Evolutionary conservation across 2,888 invertebrate genomes (phyloP).

Genomic region (Yponomeuta cagnagella): DNA sequence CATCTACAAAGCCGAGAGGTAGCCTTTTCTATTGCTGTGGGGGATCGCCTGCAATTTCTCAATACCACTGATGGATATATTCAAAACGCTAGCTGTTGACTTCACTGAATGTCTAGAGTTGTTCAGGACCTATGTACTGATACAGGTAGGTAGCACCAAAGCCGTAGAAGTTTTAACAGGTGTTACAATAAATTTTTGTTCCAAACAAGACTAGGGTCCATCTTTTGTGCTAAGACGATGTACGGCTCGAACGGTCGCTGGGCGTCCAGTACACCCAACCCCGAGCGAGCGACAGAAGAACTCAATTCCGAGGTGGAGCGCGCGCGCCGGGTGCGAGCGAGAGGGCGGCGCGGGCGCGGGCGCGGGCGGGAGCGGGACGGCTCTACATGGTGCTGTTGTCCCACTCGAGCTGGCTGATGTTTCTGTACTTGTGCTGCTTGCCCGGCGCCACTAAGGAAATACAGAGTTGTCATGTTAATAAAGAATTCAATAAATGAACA

Average conservation of each 20-base stretch:
- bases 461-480: neutral
- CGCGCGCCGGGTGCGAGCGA: conserved; percentile 24
- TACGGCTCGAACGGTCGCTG: too few relatives aligned
- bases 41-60: too few relatives aligned
- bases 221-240: too few relatives aligned
- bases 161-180: too few relatives aligned
- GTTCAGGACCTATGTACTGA: too few relatives aligned
- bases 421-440: conserved; percentile 79
- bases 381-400: conserved; percentile 86
- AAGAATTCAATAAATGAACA: neutral
- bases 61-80: too few relatives aligned
- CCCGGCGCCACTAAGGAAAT: conserved; percentile 56
- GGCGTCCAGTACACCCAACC: neutral
- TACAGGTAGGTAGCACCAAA: too few relatives aligned
- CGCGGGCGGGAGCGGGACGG: conserved; percentile 27
- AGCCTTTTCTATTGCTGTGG: too few relatives aligned
- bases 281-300: conserved; percentile 15
- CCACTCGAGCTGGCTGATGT: conserved; percentile 86
- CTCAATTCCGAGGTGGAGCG: conserved; percentile 17
- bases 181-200: too few relatives aligned
- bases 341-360: conserved; percentile 24
- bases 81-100: too few relatives aligned
- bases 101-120: too few relatives aligned
- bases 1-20: neutral
- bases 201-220: too few relatives aligned